Evolutionary conservation across 30 jellyfish, hydroid and myxozoan species (phyloP).

Genomic region (Aurelia sp.): DNA sequence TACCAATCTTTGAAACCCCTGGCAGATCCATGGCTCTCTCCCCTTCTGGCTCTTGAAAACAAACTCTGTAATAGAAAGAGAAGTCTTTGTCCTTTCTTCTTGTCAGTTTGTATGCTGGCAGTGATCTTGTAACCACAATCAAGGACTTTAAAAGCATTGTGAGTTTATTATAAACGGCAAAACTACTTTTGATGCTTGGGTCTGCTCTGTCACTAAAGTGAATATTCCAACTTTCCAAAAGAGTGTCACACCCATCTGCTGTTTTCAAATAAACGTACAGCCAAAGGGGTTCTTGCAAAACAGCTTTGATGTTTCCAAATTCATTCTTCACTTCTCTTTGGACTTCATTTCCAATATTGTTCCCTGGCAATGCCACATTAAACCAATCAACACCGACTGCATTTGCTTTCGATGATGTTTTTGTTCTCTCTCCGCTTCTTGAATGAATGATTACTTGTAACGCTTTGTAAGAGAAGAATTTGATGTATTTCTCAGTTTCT

Average conservation of each 20-base stretch:
- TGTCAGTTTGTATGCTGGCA: constrained; percentile 84
- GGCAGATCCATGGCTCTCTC: constrained; percentile 47
- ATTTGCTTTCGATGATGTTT: constrained; percentile 78
- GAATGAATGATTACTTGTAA: constrained; percentile 82
- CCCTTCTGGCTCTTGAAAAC: constrained; percentile 28
- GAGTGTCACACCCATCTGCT: constrained; percentile 82
- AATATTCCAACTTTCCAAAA: constrained; percentile 90
- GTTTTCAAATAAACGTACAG: constrained; percentile 72
- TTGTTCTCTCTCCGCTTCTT: constrained; percentile 81
- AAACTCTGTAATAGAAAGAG: constrained; percentile 70
- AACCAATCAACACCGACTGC: constrained; percentile 98
- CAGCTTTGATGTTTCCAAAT: constrained; percentile 71
- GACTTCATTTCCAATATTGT: constrained; percentile 45
- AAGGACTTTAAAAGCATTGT: constrained; percentile 81
- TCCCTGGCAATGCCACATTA: constrained; percentile 83
- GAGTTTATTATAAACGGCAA: constrained; percentile 85
- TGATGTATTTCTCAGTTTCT: constrained; percentile 87
- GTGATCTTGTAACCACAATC: constrained; percentile 72
- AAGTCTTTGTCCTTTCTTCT: constrained; percentile 80
- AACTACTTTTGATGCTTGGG: constrained; percentile 50
- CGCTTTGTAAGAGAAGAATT: constrained; percentile 81
- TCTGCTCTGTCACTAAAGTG: constrained; percentile 44
- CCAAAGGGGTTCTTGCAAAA: constrained; percentile 70
- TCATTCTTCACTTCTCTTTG: constrained; percentile 69
- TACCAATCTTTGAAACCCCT: constrained; percentile 57